Percentiles rank a stretch among this genome's conserved stretches.
Conservation (phyloP, 2,888 invertebrate species). For the Yponomeuta sedellus region DNA sequence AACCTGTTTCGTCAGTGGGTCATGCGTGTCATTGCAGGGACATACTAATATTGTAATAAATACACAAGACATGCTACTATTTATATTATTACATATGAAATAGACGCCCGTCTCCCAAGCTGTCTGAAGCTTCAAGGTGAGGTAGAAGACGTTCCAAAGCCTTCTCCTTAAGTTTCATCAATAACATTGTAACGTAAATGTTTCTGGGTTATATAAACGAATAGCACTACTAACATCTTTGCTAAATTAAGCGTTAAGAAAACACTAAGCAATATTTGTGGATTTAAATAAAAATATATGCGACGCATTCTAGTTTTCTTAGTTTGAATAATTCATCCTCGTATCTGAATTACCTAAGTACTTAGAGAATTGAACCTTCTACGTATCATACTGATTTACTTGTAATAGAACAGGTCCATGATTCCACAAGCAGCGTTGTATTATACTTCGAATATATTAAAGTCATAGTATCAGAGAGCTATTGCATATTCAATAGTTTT, state of each 20-base stretch:
- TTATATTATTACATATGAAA: neutral
- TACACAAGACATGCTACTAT: neutral
- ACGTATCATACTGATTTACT: no score
- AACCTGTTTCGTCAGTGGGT: constrained; percentile 4
- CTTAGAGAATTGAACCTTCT: no score
- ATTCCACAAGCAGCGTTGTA: no score
- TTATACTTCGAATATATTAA: no score
- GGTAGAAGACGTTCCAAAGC: constrained; percentile 20
- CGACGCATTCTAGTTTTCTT: neutral
- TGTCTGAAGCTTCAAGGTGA: constrained; percentile 48
- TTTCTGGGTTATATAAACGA: constrained; percentile 12
- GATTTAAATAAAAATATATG: neutral
- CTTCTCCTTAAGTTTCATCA: neutral
- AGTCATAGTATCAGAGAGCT: no score
- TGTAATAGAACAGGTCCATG: no score
- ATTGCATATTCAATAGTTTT: neutral
- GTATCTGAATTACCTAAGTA: neutral
- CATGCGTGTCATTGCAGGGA: neutral
- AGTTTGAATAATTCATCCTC: neutral
- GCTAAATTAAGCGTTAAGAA: constrained; percentile 1
- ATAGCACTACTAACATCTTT: neutral
- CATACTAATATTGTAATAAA: neutral
- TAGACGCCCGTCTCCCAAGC: constrained; percentile 38
- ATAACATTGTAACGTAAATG: neutral
- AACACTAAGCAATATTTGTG: neutral